Evolutionary conservation across 2,113 vertebrate genomes (phyloP).

Genomic region (Pterocles gutturalis): DNA sequence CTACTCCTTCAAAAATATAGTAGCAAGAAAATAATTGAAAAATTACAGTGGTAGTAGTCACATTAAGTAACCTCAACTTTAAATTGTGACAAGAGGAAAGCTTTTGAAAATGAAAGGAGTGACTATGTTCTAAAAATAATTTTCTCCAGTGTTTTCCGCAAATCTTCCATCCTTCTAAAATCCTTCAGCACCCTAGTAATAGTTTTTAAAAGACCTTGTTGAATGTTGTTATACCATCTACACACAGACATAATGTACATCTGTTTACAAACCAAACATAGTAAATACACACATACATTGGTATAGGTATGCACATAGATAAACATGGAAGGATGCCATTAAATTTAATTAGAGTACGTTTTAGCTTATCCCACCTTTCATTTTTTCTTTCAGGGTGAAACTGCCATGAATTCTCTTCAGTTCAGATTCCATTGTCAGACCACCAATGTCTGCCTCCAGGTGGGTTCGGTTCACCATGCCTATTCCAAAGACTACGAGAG

Average conservation of each 20-base stretch:
- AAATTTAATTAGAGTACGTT: rapidly evolving
- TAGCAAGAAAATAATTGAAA: neutral
- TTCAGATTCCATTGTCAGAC: conserved; percentile 96
- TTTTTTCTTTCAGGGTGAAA: conserved; percentile 97
- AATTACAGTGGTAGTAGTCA: neutral
- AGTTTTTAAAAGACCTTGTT: neutral
- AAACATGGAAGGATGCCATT: neutral
- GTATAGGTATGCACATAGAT: neutral
- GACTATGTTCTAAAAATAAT: neutral
- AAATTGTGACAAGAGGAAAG: neutral
- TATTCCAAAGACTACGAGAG: conserved; percentile 94
- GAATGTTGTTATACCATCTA: neutral
- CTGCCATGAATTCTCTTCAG: conserved; percentile 98
- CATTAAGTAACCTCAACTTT: neutral
- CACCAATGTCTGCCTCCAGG: conserved; percentile 96
- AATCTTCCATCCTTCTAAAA: neutral
- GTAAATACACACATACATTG: neutral
- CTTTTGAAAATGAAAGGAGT: neutral
- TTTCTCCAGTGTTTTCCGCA: neutral
- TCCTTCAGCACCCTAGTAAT: neutral
- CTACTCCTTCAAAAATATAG: neutral
- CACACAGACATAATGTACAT: rapidly evolving
- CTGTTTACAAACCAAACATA: neutral
- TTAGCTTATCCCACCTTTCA: conserved; percentile 86
- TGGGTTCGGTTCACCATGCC: conserved; percentile 98